phyloP scores from a whole-genome alignment of 2,113 vertebrate species.

The Platichthys stellatus region DNA sequence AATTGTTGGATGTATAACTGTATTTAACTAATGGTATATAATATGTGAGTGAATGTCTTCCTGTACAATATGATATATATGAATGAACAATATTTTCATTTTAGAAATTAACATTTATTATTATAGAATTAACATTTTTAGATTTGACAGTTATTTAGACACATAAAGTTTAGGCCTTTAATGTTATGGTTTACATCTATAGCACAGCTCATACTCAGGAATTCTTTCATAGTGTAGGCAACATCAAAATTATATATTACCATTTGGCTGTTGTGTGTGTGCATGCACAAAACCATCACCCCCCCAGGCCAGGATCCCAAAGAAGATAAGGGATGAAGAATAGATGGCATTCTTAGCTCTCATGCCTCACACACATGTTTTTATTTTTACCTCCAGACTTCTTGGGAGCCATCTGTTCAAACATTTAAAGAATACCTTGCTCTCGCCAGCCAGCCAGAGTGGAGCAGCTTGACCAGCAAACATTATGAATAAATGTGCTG shows the following conservation, averaged over 20 bases:
- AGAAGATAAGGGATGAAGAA: conserved; percentile 72
- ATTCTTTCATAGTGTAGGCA: conserved; percentile 50
- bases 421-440: conserved; percentile 75
- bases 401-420: conserved; percentile 74
- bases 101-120: conserved; percentile 12
- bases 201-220: conserved; percentile 34
- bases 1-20: too few relatives aligned
- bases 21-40: background rate
- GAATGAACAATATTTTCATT: background rate
- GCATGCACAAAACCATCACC: conserved; percentile 61
- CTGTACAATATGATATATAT: background rate
- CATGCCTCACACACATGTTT: conserved; percentile 61
- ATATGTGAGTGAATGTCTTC: background rate
- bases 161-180: conserved; percentile 14
- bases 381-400: conserved; percentile 75
- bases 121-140: conserved; percentile 14
- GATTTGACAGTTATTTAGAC: background rate
- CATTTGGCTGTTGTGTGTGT: conserved; percentile 53
- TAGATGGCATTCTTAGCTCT: conserved; percentile 66
- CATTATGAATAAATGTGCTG: conserved; percentile 52
- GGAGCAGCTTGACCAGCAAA: conserved; percentile 57
- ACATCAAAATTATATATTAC: conserved; percentile 59
- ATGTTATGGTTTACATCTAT: conserved; percentile 41
- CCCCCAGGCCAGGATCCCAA: conserved; percentile 56
- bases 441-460: conserved; percentile 52